phyloP scores from a whole-genome alignment of 2,797 vertebrate genomes.

The Micropoecilia bifurca region DNA sequence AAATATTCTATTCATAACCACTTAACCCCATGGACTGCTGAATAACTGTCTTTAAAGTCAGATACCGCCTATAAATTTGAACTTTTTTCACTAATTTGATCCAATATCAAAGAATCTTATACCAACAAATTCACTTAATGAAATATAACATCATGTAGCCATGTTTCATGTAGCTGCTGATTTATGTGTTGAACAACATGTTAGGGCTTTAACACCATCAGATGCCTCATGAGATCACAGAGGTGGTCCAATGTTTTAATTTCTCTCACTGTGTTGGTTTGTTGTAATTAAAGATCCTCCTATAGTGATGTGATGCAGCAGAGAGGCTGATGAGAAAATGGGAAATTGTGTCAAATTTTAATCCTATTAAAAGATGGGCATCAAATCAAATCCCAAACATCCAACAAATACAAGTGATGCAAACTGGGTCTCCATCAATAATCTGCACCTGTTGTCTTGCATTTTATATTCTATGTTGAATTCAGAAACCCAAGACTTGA shows the following conservation, averaged over 20 bases:
- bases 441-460: slow-evolving; percentile 82
- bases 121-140: slow-evolving; percentile 3
- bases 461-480: slow-evolving; percentile 81
- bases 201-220: slow-evolving; percentile 66
- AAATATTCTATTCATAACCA: neutral
- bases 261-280: slow-evolving; percentile 41
- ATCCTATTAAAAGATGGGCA: too few species aligned
- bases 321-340: neutral
- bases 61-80: slow-evolving; percentile 9
- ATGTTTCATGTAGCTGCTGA: slow-evolving; percentile 60
- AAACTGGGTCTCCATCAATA: slow-evolving; percentile 43
- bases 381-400: slow-evolving; percentile 18
- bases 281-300: slow-evolving; percentile 18
- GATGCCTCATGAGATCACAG: slow-evolving; percentile 61
- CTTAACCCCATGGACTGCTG: too few species aligned
- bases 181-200: slow-evolving; percentile 35
- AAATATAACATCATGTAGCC: slow-evolving; percentile 54
- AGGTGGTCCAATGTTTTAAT: slow-evolving; percentile 11
- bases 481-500: slow-evolving; percentile 77
- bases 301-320: slow-evolving; percentile 38
- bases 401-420: slow-evolving; percentile 2
- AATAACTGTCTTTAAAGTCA: slow-evolving; percentile 11
- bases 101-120: slow-evolving; percentile 2
- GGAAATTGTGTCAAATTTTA: neutral
- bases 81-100: slow-evolving; percentile 18